Evolutionary conservation across 2,888 invertebrate species (phyloP).

Genomic region (Magallana nippona): DNA sequence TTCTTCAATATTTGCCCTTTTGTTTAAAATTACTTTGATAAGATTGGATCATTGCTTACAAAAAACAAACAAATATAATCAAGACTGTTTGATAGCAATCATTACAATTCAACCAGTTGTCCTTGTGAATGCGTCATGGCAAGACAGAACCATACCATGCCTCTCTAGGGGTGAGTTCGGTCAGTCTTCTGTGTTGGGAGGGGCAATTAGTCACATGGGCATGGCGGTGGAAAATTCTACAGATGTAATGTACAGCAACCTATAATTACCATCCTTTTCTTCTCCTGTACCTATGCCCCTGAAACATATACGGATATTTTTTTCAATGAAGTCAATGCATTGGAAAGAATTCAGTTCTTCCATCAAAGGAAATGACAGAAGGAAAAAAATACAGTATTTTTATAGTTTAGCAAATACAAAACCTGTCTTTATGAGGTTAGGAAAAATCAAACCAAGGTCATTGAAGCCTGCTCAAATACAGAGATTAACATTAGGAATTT

Average conservation of each 20-base stretch:
- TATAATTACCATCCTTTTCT: conserved; percentile 31
- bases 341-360: conserved; percentile 33
- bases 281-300: conserved; percentile 4
- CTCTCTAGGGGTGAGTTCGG: conserved; percentile 34
- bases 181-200: conserved; percentile 34
- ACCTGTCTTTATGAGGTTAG: conserved; percentile 13
- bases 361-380: conserved; percentile 22
- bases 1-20: conserved; percentile 27
- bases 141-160: background rate
- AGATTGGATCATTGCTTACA: conserved; percentile 17
- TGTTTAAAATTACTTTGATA: conserved; percentile 32
- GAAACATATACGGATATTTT: conserved; percentile 34
- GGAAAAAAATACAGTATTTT: conserved; percentile 12
- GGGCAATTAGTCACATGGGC: conserved; percentile 39
- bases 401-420: conserved; percentile 36
- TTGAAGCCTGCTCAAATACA: background rate
- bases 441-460: conserved; percentile 1
- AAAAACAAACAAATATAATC: conserved; percentile 18
- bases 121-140: conserved; percentile 25
- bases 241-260: conserved; percentile 38
- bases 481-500: conserved; percentile 32
- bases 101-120: conserved; percentile 27
- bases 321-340: conserved; percentile 39
- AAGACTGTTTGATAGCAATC: conserved; percentile 26
- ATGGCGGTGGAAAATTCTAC: conserved; percentile 41